Base-by-base conservation (phyloP, 2,113 vertebrate genomes). In the Pelobates fuscus region DNA sequence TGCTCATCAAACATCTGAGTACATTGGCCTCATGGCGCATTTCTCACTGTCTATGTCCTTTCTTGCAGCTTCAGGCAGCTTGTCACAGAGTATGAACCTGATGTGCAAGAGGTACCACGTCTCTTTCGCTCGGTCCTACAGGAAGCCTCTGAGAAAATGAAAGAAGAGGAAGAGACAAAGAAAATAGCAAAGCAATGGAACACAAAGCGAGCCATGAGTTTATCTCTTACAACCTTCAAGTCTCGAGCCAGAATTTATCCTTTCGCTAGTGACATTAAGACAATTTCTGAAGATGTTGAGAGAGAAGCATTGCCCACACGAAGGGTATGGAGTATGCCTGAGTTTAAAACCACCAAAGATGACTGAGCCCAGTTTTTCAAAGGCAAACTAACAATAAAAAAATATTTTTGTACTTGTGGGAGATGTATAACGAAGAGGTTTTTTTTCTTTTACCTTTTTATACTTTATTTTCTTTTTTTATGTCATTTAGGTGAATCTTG, bases 251-350 rank as follows among this genome's bases (percentile, higher is more conserved):
- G 92, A 86, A 96, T 98, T 82, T 93, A 91, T 57, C 97, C 96
- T 0, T 96, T 97, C 29, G 90, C 92, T 74, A 96, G 94, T 84
- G 83, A 89, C 80, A 95, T 98, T 70, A 95, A 92, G 78, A 98
- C 97, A 14, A 93, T 98, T 81, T 96, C 96, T 0, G 95, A 94
- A 82, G 94, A 98, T 0, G 97, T 99, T 81, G 97, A 99, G 83
- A 88, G 88, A 54, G 92, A 88, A 58, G 77, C 58, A 23, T 89
- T 83, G 23, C 84, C 68, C 3, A 85, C 81, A 1, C 91, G 88
- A 21, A 91, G 94, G 49, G 83, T 94, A 70, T 96, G 96, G 95
- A 99, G 95, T 89, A 88, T 97, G 93, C 96, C 96, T 0, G 95
- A 99, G 71, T 95, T 98, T 81, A 89, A 87, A 77, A 89, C 86